These are phyloP conservation scores for Anodontia alba DNA, from an alignment of 2,888 invertebrate species.

Conservation along the genomic window DNA sequence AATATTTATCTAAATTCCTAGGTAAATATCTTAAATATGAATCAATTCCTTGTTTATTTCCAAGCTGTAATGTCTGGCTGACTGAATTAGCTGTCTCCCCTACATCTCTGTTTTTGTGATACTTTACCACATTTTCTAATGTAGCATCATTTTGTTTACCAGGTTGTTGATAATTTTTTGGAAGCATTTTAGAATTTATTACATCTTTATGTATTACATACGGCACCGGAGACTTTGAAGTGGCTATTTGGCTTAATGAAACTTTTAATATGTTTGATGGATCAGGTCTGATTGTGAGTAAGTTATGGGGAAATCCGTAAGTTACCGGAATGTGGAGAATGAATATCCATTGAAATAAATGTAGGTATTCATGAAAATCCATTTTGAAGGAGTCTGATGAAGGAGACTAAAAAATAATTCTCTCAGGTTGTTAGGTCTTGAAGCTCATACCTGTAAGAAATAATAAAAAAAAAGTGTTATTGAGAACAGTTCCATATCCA, in stretches of 20 bases:
- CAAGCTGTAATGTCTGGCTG: neutral
- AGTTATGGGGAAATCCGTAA: neutral
- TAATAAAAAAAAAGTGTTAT: too few species aligned
- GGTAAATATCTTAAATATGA: conserved; percentile 15
- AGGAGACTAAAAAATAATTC: too few species aligned
- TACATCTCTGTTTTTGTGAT: neutral
- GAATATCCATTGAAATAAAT: neutral
- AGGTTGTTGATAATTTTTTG: neutral
- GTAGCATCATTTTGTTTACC: conserved; percentile 2
- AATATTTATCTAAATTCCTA: neutral
- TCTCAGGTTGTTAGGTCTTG: neutral
- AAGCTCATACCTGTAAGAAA: neutral
- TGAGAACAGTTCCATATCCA: too few species aligned
- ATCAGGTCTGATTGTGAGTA: neutral
- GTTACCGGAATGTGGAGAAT: neutral
- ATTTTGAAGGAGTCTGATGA: neutral
- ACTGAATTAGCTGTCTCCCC: neutral
- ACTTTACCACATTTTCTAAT: neutral
- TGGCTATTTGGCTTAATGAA: neutral
- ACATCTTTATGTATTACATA: neutral
- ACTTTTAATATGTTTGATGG: neutral
- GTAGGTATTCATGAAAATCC: neutral
- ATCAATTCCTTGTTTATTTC: conserved; percentile 14
- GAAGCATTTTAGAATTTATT: neutral
- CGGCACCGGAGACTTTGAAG: conserved; percentile 8